phyloP scores from a whole-genome alignment of 2,888 invertebrate genomes.

The Artemia sp. region DNA sequence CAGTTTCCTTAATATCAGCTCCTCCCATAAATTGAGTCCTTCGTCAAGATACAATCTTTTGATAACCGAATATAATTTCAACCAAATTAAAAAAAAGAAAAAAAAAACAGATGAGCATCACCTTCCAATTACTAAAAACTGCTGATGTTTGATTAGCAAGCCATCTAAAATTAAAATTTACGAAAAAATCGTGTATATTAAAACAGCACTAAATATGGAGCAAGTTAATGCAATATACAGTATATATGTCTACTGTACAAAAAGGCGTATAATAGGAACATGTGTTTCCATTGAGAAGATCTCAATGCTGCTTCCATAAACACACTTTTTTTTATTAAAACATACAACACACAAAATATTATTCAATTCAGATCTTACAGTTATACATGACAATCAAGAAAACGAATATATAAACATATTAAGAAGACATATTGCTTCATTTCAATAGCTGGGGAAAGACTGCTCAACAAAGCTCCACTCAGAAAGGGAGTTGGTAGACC shows the following conservation, averaged over 20 bases:
- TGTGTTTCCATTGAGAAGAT: slow-evolving; percentile 7
- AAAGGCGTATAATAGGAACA: slow-evolving; percentile 10
- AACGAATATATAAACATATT: no score
- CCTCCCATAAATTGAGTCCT: neutral
- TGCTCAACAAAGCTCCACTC: no score
- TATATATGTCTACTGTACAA: neutral
- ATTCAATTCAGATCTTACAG: neutral
- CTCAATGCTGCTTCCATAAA: neutral
- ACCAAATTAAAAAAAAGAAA: neutral
- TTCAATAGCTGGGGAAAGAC: no score
- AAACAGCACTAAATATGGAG: no score
- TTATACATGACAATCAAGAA: neutral
- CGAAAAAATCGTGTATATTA: no score
- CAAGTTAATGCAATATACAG: no score
- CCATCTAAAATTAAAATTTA: no score
- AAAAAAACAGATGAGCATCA: neutral
- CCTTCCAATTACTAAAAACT: neutral
- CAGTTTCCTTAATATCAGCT: neutral
- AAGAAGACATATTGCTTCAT: no score
- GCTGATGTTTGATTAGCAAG: no score
- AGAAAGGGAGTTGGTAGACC: no score
- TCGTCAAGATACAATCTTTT: neutral
- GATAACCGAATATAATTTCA: neutral
- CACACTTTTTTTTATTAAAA: neutral
- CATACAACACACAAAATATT: neutral